Evolutionary conservation across 2,113 vertebrate species (phyloP), one percentile per base, ranked within the genome.

Genomic region (Larimichthys polyactis): DNA sequence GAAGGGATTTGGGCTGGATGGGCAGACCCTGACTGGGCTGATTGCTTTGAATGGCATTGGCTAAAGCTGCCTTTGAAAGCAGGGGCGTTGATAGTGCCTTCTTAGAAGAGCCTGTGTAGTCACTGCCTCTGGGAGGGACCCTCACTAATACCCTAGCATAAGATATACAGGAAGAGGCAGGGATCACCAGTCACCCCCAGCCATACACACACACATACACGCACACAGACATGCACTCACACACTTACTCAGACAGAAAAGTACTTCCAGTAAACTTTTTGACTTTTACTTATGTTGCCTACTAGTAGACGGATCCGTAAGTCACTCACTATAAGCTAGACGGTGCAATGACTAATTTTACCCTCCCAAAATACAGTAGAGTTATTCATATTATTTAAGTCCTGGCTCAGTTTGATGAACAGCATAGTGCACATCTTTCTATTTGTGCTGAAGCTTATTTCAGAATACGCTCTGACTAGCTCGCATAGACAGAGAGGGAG

Each of bases 1-100:
- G 94, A 95, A 95, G 82, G 95, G 95, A 95, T 95, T 96, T 94
- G 86, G 90, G 90, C 91, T 92, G 94, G 92, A 95, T 94, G 94
- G 93, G 94, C 87, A 90, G 92, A 93, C 94, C 92, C 87, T 90
- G 91, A 93, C 93, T 92, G 82, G 91, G 87, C 87, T 93, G 93
- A 95, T 95, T 91, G 92, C 94, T 94, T 95, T 93, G 93, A 95
- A 91, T 94, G 90, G 92, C 82, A 83, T 62, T 89, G 90, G 92
- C 87, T 93, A 95, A 94, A 93, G 91, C 92, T 93, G 93, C 92
- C 93, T 95, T 92, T 91, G 89, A 94, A 94, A 92, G 94, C 88
- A 89, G 85, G 90, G 91, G 85, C 82, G 82, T 93, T 93, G 94
- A 94, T 91, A 92, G 87, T 88, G 91, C 85, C 91, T 91, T 87